Base-by-base conservation (phyloP, 2,797 vertebrate genomes). In the Acanthopagrus latus region DNA sequence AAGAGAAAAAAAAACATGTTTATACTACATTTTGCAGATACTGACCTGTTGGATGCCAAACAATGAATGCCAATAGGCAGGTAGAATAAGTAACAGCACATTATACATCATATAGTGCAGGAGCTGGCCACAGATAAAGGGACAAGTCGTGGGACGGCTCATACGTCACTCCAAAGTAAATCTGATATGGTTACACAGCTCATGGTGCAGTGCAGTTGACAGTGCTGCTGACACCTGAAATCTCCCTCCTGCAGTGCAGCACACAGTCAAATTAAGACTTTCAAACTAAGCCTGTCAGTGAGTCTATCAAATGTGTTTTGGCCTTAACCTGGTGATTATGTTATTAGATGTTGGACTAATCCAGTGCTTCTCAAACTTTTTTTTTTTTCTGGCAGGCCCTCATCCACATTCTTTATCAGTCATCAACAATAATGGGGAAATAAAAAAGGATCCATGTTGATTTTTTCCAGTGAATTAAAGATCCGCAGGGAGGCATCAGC, bases 131-230 rank as follows among this genome's bases (percentile, higher is more conserved):
- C 4, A 33, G 12, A 52, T 46, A 11, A 8, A 64, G 43, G 16
- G 21, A 52, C 9, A 51, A 3, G 23, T 23, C 54, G 43, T 18
- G 10, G 57, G 60, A 55, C 12, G n/a, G 52, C 18, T 55, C 25
- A 25, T 63, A 10, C 25, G 20, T 82, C 38, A 64, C 20, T 60
- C 51, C 23, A 46, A 55, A 44, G 70, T 81, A 33, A 76, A 74
- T 74, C 12, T 71, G 72, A 77, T 75, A 78, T 27, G 3, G 69
- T 47, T 56, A 73, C 50, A 48, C 43, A 17, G 38, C 20, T 72
- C 47, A 7, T 86, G 81, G 52, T 83, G 85, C 86, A 88, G 63
- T 84, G 80, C 82, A 79, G 85, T 27, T 52, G 33, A 11, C 52
- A 20, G 62, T 51, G 62, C 64, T 77, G 79, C 79, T 84, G 82